Base-by-base conservation (phyloP, 1,140 invertebrate genomes). In the Cecropterus lyciades region DNA sequence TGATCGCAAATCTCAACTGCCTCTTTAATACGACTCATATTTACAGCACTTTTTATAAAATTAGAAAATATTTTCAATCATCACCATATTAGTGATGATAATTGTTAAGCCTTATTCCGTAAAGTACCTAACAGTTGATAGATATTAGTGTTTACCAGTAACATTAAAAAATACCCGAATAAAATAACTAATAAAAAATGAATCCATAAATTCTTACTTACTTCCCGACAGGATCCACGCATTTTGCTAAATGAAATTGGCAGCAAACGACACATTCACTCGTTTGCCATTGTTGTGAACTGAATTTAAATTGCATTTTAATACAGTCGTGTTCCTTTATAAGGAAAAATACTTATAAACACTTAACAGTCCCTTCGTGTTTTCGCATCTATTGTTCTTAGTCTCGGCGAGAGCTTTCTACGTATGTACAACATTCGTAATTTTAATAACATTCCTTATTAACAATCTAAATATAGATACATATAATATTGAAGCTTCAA, bases 231-330 rank as follows among this genome's bases (percentile, higher is more conserved):
- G 33, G 4, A 55, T 17, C 37, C 20, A 46, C 16, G 56, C 48
- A 60, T 46, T 60, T 60, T 46, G 65, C 68, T 30, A 67, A 42
- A 59, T 46, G 53, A 57, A 51, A 72, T 72, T 69, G 63, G 63
- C 63, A 72, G 51, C 67, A 57, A 66, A 52, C 27, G 37, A 65
- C 53, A 72, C 70, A 65, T 72, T 72, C 70, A 69, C 70, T 62
- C 37, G 15, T 67, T 67, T 43, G 62, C 59, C 64, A 45, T 62
- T 27, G 59, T 51, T 65, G 71, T 65, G 79, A 68, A 67, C 69
- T 74, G 79, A 82, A 82, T 82, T 72, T 67, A 70, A 82, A 82
- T 77, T 43, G 46, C 63, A 42, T 51, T 55, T 68, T 72, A 71
- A 70, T 67, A 67, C 66, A 57, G 59, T 51, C 48, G 63, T 59